A percentile compares a stretch with the other conserved stretches of the same genome.
These are phyloP conservation scores for Psilanteris sp. DNA, from an alignment of 1,140 invertebrate species.

Conservation along the genomic window DNA sequence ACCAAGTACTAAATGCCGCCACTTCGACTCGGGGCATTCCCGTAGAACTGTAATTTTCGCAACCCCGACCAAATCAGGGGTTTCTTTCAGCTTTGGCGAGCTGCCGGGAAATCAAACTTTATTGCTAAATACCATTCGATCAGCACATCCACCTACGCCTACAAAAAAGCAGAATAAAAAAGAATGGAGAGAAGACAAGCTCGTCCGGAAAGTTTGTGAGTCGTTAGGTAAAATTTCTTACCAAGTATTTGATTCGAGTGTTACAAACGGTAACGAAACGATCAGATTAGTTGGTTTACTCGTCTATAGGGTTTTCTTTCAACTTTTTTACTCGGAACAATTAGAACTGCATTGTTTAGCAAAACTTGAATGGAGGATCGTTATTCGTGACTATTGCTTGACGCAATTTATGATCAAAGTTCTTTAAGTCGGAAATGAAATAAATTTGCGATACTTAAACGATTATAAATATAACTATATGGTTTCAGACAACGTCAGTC, in stretches of 20 bases:
- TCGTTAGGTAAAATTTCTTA: slow-evolving; percentile 43
- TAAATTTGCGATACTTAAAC: too few species aligned
- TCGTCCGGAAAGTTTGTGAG: slow-evolving; percentile 21
- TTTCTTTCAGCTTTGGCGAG: slow-evolving; percentile 74
- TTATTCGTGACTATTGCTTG: too few species aligned
- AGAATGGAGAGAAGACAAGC: neutral
- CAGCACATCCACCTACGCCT: slow-evolving; percentile 73
- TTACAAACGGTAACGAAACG: neutral
- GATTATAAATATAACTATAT: too few species aligned
- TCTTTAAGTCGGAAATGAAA: too few species aligned
- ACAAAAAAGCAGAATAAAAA: slow-evolving; percentile 8
- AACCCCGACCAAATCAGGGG: slow-evolving; percentile 77
- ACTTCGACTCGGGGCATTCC: slow-evolving; percentile 67
- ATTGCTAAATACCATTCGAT: slow-evolving; percentile 80
- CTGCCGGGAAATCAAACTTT: slow-evolving; percentile 77
- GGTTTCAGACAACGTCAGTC: too few species aligned
- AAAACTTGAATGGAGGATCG: too few species aligned
- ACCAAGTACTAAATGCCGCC: slow-evolving; percentile 72
- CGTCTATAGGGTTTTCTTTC: too few species aligned
- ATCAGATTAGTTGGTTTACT: neutral
- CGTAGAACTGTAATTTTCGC: slow-evolving; percentile 77
- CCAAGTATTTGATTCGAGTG: neutral
- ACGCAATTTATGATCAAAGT: too few species aligned
- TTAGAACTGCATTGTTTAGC: too few species aligned
- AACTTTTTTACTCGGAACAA: too few species aligned